Base-by-base conservation (phyloP, 2,888 invertebrate species). In the Oxycera nigricornis region DNA sequence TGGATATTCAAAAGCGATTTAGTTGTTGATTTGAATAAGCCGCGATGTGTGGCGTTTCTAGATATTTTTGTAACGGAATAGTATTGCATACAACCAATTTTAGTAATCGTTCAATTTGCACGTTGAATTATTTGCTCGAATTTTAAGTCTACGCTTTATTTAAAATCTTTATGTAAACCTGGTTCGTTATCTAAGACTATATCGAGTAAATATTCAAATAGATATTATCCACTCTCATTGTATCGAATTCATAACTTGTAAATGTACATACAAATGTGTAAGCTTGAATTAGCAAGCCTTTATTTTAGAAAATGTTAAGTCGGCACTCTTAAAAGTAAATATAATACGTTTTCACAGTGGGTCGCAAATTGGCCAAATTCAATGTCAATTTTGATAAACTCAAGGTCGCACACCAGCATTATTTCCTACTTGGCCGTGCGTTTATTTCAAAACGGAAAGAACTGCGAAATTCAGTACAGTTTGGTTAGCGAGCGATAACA, bases 331-430 rank as follows among this genome's bases (percentile, higher is more conserved):
- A 46, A 46, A 17, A 46, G 46, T 46, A 46, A 46, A 46, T 17
- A 46, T 14, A 7, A 7, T 46, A 46, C 26, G 30, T 59, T 59
- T 59, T 26, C 28, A 59, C 59, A 59, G 30, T 59, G 59, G 26
- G 22, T 59, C 30, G 28, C 22, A 59, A 59, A 59, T 59, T 59
- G 30, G 59, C 59, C 20, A 59, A 59, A 59, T 59, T 59, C 59
- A 59, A 59, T 59, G 59, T 59, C 59, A 59, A 59, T 59, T 59
- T 59, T 24, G 59, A 59, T 59, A 59, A 59, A 59, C 30, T 59
- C 59, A 59, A 30, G 59, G 59, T 59, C 30, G 22, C 59, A n/a
- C 35, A 55, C 22, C 17, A 55, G 9, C 9, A 55, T 55, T 55
- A 24, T 24, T 24, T 55, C 14, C 17, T 24, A 22, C 24, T 55